Conservation (phyloP, 2,888 invertebrate species). For the Hipparchia sbordonii region DNA sequence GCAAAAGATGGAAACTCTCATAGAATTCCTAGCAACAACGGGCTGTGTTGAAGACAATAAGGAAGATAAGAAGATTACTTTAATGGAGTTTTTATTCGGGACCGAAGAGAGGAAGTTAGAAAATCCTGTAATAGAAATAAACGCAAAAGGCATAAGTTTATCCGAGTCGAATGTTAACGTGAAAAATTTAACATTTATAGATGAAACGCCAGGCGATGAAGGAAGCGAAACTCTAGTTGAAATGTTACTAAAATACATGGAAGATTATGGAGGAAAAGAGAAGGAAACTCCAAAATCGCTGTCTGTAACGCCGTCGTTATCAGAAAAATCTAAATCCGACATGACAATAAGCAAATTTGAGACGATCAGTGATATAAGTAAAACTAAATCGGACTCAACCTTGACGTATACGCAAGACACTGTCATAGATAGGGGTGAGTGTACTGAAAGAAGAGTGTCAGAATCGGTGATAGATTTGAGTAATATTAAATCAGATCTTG, state of each 20-base stretch:
- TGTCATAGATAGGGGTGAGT: constrained; percentile 67
- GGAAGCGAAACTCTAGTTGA: constrained; percentile 70
- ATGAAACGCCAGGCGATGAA: constrained; percentile 75
- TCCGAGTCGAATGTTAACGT: constrained; percentile 71
- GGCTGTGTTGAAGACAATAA: constrained; percentile 70
- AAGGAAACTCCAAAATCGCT: constrained; percentile 57
- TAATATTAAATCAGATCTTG: constrained; percentile 69
- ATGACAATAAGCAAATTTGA: constrained; percentile 74
- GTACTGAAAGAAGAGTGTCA: constrained; percentile 62
- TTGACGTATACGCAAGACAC: constrained; percentile 76
- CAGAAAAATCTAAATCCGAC: constrained; percentile 77
- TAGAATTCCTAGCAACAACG: constrained; percentile 73
- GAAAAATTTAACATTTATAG: constrained; percentile 68
- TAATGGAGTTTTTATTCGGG: constrained; percentile 78
- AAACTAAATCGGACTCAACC: constrained; percentile 77
- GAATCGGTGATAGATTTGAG: constrained; percentile 73
- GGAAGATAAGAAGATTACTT: constrained; percentile 73
- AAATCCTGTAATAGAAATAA: constrained; percentile 63
- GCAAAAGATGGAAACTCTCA: constrained; percentile 77
- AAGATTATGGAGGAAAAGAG: constrained; percentile 63
- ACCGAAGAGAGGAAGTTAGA: constrained; percentile 59
- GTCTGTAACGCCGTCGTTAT: constrained; percentile 66
- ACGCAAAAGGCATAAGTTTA: constrained; percentile 58
- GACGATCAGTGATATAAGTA: constrained; percentile 73
- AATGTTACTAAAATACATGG: constrained; percentile 77